These are phyloP conservation scores for Drosophila koepferae DNA, from an alignment of 2,888 invertebrate species.

Conservation along the genomic window DNA sequence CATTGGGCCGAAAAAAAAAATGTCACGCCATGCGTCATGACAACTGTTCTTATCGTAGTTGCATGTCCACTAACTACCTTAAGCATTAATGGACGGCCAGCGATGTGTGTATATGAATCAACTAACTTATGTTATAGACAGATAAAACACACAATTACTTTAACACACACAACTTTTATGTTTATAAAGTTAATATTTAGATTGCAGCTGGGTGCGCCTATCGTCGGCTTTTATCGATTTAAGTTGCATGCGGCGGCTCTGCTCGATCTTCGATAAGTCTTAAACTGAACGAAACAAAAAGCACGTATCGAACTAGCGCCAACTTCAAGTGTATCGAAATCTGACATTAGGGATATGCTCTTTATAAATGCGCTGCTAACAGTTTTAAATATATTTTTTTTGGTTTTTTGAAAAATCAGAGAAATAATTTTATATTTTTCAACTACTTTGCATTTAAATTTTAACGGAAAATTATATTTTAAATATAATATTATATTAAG, in stretches of 20 bases:
- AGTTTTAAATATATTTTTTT: background rate
- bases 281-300: slow-evolving; percentile 11
- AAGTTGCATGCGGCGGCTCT: background rate
- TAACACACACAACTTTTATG: slow-evolving; percentile 6
- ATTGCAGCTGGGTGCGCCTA: slow-evolving; percentile 16
- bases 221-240: slow-evolving; percentile 17
- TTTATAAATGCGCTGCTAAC: background rate
- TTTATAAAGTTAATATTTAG: slow-evolving; percentile 7
- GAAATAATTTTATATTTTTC: background rate
- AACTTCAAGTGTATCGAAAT: background rate
- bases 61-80: background rate
- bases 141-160: slow-evolving; percentile 24
- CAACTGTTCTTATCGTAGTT: slow-evolving; percentile 38
- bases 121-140: slow-evolving; percentile 20
- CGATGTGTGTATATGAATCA: background rate
- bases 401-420: background rate
- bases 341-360: background rate
- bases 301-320: background rate
- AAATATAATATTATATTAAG: background rate
- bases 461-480: background rate
- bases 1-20: slow-evolving; percentile 25
- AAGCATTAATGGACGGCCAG: background rate
- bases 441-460: background rate
- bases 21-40: slow-evolving; percentile 61
- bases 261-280: slow-evolving; percentile 29